These are phyloP conservation scores for Plecturocebus donacophilus DNA, from an alignment of 2,113 vertebrate species.

Conservation along the genomic window DNA sequence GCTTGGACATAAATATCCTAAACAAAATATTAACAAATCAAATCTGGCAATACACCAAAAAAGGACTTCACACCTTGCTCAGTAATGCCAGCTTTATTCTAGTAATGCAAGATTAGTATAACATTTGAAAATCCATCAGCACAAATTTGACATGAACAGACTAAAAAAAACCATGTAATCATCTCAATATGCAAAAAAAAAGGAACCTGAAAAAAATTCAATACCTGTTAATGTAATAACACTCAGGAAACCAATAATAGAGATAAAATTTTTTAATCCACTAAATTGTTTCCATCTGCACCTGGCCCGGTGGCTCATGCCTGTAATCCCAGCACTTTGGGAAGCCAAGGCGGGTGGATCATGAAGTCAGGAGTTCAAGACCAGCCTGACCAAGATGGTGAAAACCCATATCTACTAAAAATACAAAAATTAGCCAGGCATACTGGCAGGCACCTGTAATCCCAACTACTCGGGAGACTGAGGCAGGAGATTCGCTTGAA, in stretches of 20 bases:
- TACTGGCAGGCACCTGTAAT: too few species aligned
- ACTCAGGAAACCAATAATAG: not conserved
- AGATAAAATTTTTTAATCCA: not conserved
- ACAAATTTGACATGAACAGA: not conserved
- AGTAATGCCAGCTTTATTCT: not conserved
- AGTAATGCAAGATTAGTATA: not conserved
- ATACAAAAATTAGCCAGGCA: too few species aligned
- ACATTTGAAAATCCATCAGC: not conserved
- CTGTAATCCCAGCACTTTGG: too few species aligned
- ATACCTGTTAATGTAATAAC: not conserved
- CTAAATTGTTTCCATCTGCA: not conserved
- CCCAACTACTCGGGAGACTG: too few species aligned
- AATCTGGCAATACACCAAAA: not conserved
- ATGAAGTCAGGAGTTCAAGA: too few species aligned
- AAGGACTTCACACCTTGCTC: not conserved
- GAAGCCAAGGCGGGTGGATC: too few species aligned
- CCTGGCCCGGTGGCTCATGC: fast-evolving
- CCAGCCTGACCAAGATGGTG: too few species aligned
- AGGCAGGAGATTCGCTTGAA: too few species aligned
- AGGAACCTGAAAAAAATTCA: not conserved
- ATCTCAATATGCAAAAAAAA: not conserved
- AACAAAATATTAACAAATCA: constrained; percentile 19
- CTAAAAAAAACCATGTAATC: not conserved
- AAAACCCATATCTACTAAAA: too few species aligned
- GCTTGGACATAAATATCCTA: not conserved